These are phyloP conservation scores for Sepioteuthis lessoniana DNA, from an alignment of 2,888 invertebrate genomes.

Conservation along the genomic window DNA sequence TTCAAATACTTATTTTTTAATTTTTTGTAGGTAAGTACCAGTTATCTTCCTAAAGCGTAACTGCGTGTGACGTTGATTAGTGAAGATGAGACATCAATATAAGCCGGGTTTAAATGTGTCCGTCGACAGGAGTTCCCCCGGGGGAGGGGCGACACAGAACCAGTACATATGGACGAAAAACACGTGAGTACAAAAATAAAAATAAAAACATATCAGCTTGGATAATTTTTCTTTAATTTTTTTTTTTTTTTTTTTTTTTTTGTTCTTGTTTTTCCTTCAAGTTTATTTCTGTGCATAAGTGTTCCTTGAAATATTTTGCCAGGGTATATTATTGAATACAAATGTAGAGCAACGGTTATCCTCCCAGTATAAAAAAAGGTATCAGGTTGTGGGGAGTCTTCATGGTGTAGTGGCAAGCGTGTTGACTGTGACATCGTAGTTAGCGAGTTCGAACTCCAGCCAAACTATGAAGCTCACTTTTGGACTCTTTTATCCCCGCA, in stretches of 20 bases:
- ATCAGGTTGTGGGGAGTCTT: too few species aligned
- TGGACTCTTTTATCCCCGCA: too few species aligned
- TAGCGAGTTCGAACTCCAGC: too few species aligned
- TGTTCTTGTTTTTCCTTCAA: background rate
- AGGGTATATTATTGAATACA: too few species aligned
- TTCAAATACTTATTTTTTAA: too few species aligned
- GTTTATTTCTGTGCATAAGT: background rate
- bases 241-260: background rate
- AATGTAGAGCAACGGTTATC: too few species aligned
- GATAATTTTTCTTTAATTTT: too few species aligned
- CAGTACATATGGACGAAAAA: constrained; percentile 8
- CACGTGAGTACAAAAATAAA: background rate
- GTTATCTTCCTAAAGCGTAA: constrained; percentile 17
- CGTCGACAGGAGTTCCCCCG: constrained; percentile 19
- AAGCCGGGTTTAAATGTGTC: background rate
- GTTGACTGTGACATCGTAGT: too few species aligned
- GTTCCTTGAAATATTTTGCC: too few species aligned
- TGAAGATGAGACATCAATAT: constrained; percentile 33
- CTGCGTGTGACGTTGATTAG: background rate
- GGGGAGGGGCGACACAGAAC: background rate
- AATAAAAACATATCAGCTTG: background rate
- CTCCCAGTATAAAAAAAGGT: too few species aligned
- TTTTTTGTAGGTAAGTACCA: background rate
- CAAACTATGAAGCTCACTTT: too few species aligned
- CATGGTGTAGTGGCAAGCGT: too few species aligned